Evolutionary conservation across 2,797 vertebrate genomes (phyloP).

Genomic region (Peromyscus eremicus): DNA sequence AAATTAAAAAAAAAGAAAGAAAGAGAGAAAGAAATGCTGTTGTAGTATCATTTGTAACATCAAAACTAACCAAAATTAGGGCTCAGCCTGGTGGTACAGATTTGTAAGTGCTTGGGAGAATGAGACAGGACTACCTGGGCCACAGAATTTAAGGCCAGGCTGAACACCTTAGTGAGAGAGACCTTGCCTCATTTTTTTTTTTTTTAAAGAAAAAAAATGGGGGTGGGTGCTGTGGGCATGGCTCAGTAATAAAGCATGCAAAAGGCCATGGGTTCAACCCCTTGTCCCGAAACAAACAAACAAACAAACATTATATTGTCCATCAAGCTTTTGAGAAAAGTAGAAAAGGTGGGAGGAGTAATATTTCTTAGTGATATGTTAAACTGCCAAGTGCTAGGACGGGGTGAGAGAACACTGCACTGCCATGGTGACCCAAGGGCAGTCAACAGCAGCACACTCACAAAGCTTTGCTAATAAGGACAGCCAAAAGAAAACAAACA

Average conservation of each 20-base stretch:
- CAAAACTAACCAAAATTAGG: not conserved
- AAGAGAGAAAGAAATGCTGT: not conserved
- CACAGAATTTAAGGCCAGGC: not conserved
- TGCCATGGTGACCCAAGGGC: not conserved
- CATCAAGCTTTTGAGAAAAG: not conserved
- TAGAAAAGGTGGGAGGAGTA: not conserved
- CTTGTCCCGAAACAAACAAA: not conserved
- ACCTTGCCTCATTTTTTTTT: not conserved
- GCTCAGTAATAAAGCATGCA: not conserved
- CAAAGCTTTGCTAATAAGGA: not conserved
- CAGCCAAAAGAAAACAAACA: conserved; percentile 60
- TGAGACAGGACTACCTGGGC: not conserved
- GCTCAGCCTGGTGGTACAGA: not conserved
- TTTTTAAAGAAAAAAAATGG: not conserved
- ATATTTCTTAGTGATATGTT: not conserved
- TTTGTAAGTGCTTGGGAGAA: not conserved
- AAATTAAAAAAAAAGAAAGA: not conserved
- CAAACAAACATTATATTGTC: not conserved
- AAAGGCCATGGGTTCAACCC: not conserved
- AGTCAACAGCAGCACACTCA: not conserved
- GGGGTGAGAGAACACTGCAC: not conserved
- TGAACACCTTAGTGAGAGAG: not conserved
- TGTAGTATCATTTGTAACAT: not conserved
- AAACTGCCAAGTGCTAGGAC: not conserved
- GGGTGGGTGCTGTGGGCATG: not conserved